Conservation (phyloP, 2,113 vertebrate genomes). For the Vicugna pacos region DNA sequence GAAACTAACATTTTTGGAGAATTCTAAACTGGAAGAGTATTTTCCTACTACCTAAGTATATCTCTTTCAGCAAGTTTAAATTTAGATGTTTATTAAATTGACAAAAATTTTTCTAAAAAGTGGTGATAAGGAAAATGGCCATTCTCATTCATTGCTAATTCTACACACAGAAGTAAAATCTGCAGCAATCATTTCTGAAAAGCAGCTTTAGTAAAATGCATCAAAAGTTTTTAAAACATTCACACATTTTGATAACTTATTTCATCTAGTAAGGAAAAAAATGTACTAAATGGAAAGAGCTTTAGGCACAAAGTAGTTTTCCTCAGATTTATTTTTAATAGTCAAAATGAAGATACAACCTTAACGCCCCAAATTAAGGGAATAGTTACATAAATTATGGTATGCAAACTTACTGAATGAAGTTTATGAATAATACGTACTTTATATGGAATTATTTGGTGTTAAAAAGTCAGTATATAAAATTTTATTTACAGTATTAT, state of each 20-base stretch:
- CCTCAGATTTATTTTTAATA: neutral
- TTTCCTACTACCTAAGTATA: neutral
- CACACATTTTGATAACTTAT: neutral
- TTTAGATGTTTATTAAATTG: neutral
- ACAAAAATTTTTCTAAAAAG: neutral
- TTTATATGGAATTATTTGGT: neutral
- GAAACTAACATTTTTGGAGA: constrained; percentile 4
- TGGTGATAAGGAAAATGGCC: neutral
- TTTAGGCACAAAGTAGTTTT: neutral
- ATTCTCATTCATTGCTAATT: neutral
- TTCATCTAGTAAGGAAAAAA: neutral
- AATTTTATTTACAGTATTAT: constrained; percentile 11
- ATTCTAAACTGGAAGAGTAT: neutral
- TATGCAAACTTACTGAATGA: neutral
- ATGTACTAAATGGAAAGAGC: neutral
- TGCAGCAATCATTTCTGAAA: neutral
- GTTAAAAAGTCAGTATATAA: neutral
- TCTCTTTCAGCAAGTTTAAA: neutral
- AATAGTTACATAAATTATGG: neutral
- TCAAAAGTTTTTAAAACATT: constrained; percentile 30
- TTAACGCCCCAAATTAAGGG: neutral
- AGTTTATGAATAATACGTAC: neutral
- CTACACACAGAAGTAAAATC: neutral
- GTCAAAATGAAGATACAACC: neutral
- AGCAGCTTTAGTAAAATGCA: constrained; percentile 21